Conservation (phyloP, 2,797 vertebrate species). For the Myripristis murdjan region DNA sequence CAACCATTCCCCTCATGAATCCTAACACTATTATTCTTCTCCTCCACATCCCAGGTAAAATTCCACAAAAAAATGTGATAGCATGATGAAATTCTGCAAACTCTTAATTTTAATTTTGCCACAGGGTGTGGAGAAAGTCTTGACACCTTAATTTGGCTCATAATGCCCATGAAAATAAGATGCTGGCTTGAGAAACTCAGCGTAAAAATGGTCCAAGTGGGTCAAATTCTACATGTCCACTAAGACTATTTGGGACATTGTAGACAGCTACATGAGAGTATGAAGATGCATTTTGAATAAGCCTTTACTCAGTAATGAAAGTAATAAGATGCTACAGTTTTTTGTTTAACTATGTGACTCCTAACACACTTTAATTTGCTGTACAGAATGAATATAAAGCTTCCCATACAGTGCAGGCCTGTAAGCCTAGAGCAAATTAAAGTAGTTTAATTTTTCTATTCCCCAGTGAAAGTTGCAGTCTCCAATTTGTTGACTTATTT, state of each 20-base stretch:
- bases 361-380: neutral
- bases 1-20: too few species aligned
- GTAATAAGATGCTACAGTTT: neutral
- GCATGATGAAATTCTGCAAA: too few species aligned
- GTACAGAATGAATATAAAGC: slow-evolving; percentile 1
- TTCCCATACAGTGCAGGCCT: neutral
- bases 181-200: too few species aligned
- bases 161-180: too few species aligned
- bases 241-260: neutral
- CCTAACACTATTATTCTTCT: too few species aligned
- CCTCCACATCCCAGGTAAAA: too few species aligned
- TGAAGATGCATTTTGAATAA: neutral
- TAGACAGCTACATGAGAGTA: neutral
- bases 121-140: too few species aligned
- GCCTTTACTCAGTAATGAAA: neutral
- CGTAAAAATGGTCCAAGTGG: too few species aligned
- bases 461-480: neutral
- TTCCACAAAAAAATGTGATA: too few species aligned
- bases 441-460: slow-evolving; percentile 2
- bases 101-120: too few species aligned
- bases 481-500: slow-evolving; percentile 7
- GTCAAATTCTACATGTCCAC: neutral
- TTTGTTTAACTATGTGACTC: neutral
- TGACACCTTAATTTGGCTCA: too few species aligned
- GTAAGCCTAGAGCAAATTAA: neutral